These are phyloP conservation scores for Loriculus beryllinus DNA, from an alignment of 2,797 vertebrate genomes.

Conservation along the genomic window DNA sequence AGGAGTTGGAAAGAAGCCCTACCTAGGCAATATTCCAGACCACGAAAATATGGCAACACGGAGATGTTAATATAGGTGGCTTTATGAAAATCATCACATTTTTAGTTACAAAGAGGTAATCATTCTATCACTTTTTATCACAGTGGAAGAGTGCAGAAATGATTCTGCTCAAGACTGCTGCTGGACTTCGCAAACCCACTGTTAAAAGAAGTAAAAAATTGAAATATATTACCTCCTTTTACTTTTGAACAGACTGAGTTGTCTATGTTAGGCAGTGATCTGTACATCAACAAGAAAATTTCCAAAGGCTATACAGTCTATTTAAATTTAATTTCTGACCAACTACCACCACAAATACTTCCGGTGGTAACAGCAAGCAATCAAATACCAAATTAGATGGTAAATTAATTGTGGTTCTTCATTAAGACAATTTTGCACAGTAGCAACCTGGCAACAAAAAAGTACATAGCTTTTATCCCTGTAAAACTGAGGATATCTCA, in stretches of 20 bases:
- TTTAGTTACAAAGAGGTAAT: slow-evolving; percentile 49
- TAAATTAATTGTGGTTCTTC: slow-evolving; percentile 14
- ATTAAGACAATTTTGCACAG: neutral
- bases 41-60: slow-evolving; percentile 28
- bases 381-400: neutral
- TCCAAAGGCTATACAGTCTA: neutral
- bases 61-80: slow-evolving; percentile 45
- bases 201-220: neutral
- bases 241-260: neutral
- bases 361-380: neutral
- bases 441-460: neutral
- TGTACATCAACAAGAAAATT: neutral
- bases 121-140: slow-evolving; percentile 6
- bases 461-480: neutral
- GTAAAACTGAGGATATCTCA: neutral
- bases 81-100: slow-evolving; percentile 38
- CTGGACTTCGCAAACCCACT: neutral
- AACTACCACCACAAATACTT: neutral
- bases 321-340: neutral
- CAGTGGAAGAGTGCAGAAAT: neutral
- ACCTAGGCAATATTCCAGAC: slow-evolving; percentile 53
- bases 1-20: slow-evolving; percentile 49
- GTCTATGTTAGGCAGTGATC: neutral
- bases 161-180: neutral
- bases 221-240: neutral